phyloP scores from a whole-genome alignment of 2,113 vertebrate species.

The Acanthochromis polyacanthus region DNA sequence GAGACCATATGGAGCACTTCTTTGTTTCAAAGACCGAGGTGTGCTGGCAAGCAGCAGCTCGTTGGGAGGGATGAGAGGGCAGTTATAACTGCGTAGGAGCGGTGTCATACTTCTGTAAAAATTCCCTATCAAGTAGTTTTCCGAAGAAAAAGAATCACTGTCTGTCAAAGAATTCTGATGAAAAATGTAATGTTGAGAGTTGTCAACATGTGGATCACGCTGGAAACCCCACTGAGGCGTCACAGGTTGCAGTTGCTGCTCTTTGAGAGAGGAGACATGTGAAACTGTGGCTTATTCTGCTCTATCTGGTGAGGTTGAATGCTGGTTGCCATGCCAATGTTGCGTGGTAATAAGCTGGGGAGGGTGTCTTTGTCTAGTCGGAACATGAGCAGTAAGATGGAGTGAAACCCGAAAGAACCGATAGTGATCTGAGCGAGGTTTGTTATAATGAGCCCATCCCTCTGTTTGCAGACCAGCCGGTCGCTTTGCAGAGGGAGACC shows the following conservation, averaged over 20 bases:
- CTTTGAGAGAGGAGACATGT: neutral
- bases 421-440: slow-evolving; percentile 63
- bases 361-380: slow-evolving; percentile 45
- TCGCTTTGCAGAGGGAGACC: slow-evolving; percentile 30
- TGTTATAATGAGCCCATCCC: slow-evolving; percentile 63
- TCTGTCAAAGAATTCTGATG: slow-evolving; percentile 23
- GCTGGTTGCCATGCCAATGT: slow-evolving; percentile 70
- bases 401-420: slow-evolving; percentile 34
- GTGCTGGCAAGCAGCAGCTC: slow-evolving; percentile 46
- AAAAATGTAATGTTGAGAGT: slow-evolving; percentile 8
- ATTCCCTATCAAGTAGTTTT: neutral
- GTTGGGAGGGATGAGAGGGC: slow-evolving; percentile 26
- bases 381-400: slow-evolving; percentile 33
- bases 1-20: slow-evolving; percentile 53
- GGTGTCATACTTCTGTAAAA: slow-evolving; percentile 54
- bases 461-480: slow-evolving; percentile 19
- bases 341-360: slow-evolving; percentile 60
- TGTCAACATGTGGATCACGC: slow-evolving; percentile 15
- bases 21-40: slow-evolving; percentile 47
- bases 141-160: neutral
- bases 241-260: neutral
- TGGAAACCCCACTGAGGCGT: neutral
- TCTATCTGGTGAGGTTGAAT: slow-evolving; percentile 56
- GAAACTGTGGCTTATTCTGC: neutral
- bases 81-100: neutral